Evolutionary conservation across 2,113 vertebrate genomes (phyloP).

Genomic region (Nothocercus nigrocapillus): DNA sequence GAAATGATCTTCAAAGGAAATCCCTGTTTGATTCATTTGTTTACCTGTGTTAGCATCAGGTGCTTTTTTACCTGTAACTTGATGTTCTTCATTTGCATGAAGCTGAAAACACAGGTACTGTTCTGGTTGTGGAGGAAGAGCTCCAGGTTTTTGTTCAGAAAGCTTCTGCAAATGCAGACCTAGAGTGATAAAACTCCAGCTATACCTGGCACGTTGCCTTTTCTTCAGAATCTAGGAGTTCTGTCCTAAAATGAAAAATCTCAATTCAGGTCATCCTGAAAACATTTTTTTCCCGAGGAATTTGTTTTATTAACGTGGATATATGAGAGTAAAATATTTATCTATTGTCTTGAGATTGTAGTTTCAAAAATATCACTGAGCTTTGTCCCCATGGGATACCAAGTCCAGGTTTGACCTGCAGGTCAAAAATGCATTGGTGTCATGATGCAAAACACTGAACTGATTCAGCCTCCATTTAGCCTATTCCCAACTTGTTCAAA

Average conservation of each 20-base stretch:
- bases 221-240: background rate
- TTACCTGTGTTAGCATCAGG: accelerated
- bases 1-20: background rate
- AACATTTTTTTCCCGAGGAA: background rate
- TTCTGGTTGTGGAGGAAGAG: background rate
- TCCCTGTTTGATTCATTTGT: accelerated
- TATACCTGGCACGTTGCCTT: background rate
- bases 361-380: background rate
- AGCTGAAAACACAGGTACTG: background rate
- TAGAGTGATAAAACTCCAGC: background rate
- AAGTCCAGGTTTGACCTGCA: background rate
- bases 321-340: background rate
- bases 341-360: background rate
- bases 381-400: no score
- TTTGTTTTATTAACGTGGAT: background rate
- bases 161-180: background rate
- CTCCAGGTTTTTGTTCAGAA: background rate
- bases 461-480: background rate
- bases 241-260: background rate
- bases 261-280: background rate
- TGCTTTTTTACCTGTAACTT: background rate
- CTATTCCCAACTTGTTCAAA: background rate
- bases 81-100: background rate
- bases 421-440: background rate
- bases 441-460: accelerated